A percentile compares a stretch with the other conserved stretches of the same genome.
These are phyloP conservation scores for Chloromyia formosa DNA, from an alignment of 2,888 invertebrate genomes.

Conservation along the genomic window DNA sequence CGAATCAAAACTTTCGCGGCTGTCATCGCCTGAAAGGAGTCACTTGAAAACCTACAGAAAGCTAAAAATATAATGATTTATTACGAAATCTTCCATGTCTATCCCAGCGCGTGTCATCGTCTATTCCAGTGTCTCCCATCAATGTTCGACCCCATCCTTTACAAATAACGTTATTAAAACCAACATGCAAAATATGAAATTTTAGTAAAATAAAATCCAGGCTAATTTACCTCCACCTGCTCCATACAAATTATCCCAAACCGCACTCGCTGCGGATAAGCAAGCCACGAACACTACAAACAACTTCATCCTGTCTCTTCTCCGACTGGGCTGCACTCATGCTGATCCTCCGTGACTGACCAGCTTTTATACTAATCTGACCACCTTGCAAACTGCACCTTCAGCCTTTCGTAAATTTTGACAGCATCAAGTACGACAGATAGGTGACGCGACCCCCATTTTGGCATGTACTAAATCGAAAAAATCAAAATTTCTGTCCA, in stretches of 20 bases:
- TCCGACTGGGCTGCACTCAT: not conserved
- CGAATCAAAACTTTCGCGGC: not conserved
- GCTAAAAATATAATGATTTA: not conserved
- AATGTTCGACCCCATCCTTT: not conserved
- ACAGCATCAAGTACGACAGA: too few species aligned
- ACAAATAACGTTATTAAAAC: not conserved
- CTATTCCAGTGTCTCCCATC: conserved; percentile 26
- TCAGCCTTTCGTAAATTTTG: too few species aligned
- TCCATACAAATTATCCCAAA: not conserved
- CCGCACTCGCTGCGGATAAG: conserved; percentile 1
- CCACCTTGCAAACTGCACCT: not conserved
- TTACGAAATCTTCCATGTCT: conserved; percentile 1
- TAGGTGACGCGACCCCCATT: too few species aligned
- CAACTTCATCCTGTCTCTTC: conserved; percentile 21
- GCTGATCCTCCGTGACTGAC: not conserved
- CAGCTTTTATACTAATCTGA: not conserved
- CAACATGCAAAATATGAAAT: too few species aligned
- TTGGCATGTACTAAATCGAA: too few species aligned
- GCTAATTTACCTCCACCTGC: not conserved
- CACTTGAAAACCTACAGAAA: not conserved
- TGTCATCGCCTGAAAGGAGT: not conserved
- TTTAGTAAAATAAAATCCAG: too few species aligned
- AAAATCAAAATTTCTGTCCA: too few species aligned
- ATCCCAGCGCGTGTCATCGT: conserved; percentile 6
- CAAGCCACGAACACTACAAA: conserved; percentile 9